Conservation (phyloP, 2,888 invertebrate genomes). For the Pharmacophagus antenor region DNA sequence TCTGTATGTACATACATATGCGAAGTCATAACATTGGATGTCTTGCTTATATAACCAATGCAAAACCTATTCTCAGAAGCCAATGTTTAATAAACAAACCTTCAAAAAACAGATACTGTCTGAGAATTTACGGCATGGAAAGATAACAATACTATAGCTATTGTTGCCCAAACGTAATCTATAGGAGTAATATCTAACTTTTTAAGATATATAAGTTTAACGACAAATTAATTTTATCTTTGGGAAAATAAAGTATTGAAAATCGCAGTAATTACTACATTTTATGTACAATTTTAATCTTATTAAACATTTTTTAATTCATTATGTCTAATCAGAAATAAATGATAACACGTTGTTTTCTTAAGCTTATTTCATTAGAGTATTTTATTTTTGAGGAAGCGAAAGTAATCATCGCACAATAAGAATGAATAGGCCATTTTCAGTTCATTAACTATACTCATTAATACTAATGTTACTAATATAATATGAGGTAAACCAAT, state of each 20-base stretch:
- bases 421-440: neutral
- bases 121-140: slow-evolving; percentile 24
- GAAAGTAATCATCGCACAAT: neutral
- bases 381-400: neutral
- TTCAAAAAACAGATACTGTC: slow-evolving; percentile 27
- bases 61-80: slow-evolving; percentile 47
- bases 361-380: neutral
- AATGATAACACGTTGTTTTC: neutral
- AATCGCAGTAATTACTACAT: neutral
- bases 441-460: neutral
- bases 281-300: neutral
- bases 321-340: neutral
- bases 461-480: neutral
- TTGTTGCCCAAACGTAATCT: slow-evolving; percentile 7
- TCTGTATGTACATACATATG: neutral
- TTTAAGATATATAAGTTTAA: neutral
- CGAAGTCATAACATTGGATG: neutral
- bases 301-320: neutral
- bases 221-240: neutral
- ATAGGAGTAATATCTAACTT: neutral
- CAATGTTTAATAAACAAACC: slow-evolving; percentile 56
- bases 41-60: slow-evolving; percentile 13
- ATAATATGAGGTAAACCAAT: neutral
- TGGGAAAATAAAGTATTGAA: neutral
- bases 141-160: slow-evolving; percentile 12